A percentile compares a stretch with the other conserved stretches of the same genome.
Evolutionary conservation across 2,888 invertebrate species (phyloP).

Genomic region (Byasa hedistus): DNA sequence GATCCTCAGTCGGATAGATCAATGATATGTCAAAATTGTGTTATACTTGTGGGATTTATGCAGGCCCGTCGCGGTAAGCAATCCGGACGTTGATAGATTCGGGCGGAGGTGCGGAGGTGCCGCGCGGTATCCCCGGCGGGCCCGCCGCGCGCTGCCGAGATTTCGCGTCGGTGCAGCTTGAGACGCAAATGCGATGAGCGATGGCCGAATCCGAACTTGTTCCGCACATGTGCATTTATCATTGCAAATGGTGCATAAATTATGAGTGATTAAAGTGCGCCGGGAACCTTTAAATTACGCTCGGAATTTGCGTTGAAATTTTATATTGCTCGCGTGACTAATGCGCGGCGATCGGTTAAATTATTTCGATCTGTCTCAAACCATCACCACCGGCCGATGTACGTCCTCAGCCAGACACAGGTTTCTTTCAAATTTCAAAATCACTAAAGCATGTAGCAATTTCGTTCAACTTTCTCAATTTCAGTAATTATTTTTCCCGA

Average conservation of each 20-base stretch:
- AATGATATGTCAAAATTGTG: slow-evolving; percentile 76
- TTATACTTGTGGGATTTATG: slow-evolving; percentile 72
- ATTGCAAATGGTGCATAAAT: slow-evolving; percentile 18
- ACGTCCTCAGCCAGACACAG: too few relatives aligned
- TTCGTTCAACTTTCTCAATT: too few relatives aligned
- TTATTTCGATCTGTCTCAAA: too few relatives aligned
- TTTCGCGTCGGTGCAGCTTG: slow-evolving; percentile 26
- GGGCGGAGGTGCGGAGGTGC: slow-evolving; percentile 40
- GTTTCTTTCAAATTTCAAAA: too few relatives aligned
- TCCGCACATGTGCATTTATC: slow-evolving; percentile 17
- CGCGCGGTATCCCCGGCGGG: slow-evolving; percentile 33
- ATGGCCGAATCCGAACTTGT: slow-evolving; percentile 16
- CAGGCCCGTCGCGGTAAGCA: slow-evolving; percentile 54
- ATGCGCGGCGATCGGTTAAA: too few relatives aligned
- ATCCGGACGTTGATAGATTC: slow-evolving; percentile 72
- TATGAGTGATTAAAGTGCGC: slow-evolving; percentile 10
- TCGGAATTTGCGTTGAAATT: neutral
- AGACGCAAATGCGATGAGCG: slow-evolving; percentile 28
- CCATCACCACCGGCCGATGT: too few relatives aligned
- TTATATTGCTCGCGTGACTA: neutral
- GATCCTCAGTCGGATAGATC: slow-evolving; percentile 69
- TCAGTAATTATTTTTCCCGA: too few relatives aligned
- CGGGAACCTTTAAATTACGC: slow-evolving; percentile 5
- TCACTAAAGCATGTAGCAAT: too few relatives aligned
- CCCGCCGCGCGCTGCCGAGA: slow-evolving; percentile 6